A percentile compares a stretch with the other conserved stretches of the same genome.
These are phyloP conservation scores for Halichondria panicea DNA, from an alignment of 37 sponge, comb jelly and placozoan species.

Conservation along the genomic window DNA sequence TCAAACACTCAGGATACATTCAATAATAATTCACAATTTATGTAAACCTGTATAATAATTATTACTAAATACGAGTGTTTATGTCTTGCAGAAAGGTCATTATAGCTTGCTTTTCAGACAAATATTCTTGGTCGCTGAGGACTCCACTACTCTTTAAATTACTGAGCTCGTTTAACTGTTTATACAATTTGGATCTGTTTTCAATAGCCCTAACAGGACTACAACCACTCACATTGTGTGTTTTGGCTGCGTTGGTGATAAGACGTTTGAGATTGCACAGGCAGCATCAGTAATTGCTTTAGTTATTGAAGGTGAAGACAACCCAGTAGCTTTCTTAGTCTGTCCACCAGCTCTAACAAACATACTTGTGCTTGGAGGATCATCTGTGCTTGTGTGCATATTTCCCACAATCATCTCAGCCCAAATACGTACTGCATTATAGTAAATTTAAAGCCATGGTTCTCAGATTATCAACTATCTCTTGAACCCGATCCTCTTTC, in stretches of 20 bases:
- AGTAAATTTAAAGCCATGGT: slow-evolving; percentile 3
- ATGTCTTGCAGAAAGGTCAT: slow-evolving; percentile 14
- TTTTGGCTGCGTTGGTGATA: too few species aligned
- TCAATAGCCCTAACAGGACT: slow-evolving; percentile 17
- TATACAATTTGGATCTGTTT: slow-evolving; percentile 26
- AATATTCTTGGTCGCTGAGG: slow-evolving; percentile 14
- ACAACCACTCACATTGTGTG: not conserved
- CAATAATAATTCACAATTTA: not conserved
- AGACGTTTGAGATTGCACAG: not conserved
- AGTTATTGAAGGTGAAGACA: not conserved
- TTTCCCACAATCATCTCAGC: slow-evolving; percentile 1
- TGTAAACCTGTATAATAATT: not conserved
- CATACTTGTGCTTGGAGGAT: not conserved
- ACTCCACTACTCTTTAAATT: not conserved
- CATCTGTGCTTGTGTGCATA: not conserved
- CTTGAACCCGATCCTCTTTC: slow-evolving; percentile 9
- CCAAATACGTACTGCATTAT: slow-evolving; percentile 27
- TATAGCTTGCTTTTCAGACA: slow-evolving; percentile 16
- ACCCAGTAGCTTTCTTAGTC: not conserved
- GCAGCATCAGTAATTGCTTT: slow-evolving; percentile 8
- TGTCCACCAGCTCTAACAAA: slow-evolving; percentile 10
- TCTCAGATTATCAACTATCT: not conserved
- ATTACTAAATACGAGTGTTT: not conserved
- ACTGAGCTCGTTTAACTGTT: slow-evolving; percentile 14
- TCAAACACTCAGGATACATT: slow-evolving; percentile 24